Percentiles rank a stretch among this genome's conserved stretches.
These are phyloP conservation scores for Tylochromis polylepis DNA, from an alignment of 2,113 vertebrate genomes.

Conservation along the genomic window DNA sequence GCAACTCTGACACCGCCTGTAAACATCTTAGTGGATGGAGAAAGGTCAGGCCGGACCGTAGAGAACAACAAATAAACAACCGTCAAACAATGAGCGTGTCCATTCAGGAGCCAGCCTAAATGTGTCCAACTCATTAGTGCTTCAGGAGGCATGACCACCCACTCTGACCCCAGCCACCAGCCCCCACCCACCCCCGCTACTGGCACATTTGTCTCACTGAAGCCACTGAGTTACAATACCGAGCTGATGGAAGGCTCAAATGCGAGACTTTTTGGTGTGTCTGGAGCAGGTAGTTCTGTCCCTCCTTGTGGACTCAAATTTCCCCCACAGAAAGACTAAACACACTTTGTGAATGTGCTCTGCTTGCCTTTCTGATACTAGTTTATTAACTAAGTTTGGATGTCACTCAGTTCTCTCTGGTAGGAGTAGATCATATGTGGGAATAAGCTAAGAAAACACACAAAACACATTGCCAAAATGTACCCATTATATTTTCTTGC, in stretches of 20 bases:
- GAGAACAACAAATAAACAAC: conserved; percentile 69
- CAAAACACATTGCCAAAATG: background rate
- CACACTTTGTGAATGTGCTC: background rate
- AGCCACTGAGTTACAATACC: background rate
- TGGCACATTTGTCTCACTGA: background rate
- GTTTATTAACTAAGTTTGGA: background rate
- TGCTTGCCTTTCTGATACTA: background rate
- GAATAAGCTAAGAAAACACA: background rate
- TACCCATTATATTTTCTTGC: background rate
- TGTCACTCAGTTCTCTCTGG: background rate
- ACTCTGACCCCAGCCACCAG: conserved; percentile 11
- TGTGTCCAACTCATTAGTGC: conserved; percentile 68
- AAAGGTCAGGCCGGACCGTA: conserved; percentile 49
- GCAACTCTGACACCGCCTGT: conserved; percentile 16
- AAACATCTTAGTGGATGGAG: conserved; percentile 23
- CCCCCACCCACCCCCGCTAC: background rate
- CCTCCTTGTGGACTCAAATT: background rate
- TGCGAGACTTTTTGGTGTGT: background rate
- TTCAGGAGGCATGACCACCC: conserved; percentile 41
- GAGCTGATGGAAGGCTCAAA: background rate
- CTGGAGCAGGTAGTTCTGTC: background rate
- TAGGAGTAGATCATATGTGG: background rate
- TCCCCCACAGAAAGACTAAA: background rate
- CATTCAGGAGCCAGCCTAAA: conserved; percentile 67
- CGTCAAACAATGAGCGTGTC: conserved; percentile 56